Evolutionary conservation across 1,140 invertebrate genomes (phyloP).

Genomic region (Zeugodacus cucurbitae): DNA sequence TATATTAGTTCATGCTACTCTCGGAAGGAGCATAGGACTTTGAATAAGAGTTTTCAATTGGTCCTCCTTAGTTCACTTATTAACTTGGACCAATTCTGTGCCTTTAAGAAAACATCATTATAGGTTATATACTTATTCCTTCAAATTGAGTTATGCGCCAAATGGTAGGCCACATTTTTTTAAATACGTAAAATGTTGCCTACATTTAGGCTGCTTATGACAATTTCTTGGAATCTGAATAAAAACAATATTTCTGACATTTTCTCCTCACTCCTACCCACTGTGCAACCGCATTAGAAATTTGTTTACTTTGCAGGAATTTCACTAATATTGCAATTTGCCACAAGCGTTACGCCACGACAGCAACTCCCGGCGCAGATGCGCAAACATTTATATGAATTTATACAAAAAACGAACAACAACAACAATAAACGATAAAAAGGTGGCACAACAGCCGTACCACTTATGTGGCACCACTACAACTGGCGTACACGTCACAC

Average conservation of each 20-base stretch:
- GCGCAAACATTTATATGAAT: neutral
- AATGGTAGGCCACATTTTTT: neutral
- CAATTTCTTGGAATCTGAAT: neutral
- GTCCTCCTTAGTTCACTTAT: no score
- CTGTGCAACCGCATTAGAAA: conserved; percentile 29
- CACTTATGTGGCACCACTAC: neutral
- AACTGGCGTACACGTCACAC: neutral
- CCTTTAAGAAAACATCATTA: no score
- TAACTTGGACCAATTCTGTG: no score
- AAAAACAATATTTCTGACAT: no score
- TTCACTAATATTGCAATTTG: conserved; percentile 35
- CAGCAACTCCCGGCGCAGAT: neutral
- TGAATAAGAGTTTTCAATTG: no score
- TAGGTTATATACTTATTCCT: no score
- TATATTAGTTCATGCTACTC: no score
- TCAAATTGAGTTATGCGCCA: neutral
- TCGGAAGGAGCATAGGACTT: no score
- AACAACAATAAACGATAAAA: neutral
- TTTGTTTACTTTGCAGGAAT: conserved; percentile 37
- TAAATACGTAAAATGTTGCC: neutral
- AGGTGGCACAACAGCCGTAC: neutral
- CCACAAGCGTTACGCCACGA: neutral
- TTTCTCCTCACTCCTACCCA: neutral
- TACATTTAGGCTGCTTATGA: neutral
- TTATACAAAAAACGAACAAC: neutral